Evolutionary conservation across 2,113 vertebrate genomes (phyloP).

Genomic region (Enhydra lutris): DNA sequence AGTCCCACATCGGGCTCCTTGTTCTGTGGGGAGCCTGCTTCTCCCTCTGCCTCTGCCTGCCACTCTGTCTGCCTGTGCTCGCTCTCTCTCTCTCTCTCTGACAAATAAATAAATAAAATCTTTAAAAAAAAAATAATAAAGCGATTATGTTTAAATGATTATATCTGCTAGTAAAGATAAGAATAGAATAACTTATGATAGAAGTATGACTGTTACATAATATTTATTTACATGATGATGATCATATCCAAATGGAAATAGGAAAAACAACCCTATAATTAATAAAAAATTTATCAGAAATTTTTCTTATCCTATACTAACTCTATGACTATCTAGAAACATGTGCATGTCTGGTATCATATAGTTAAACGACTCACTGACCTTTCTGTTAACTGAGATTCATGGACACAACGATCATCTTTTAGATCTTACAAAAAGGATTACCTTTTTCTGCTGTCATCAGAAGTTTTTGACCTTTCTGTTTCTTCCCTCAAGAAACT

Average conservation of each 20-base stretch:
- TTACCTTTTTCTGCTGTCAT: conserved; percentile 62
- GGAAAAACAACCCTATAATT: background rate
- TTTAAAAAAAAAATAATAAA: no score
- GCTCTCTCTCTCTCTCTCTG: no score
- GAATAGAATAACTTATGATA: background rate
- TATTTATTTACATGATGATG: background rate
- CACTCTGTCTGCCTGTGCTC: no score
- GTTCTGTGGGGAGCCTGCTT: no score
- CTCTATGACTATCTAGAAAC: conserved; percentile 4
- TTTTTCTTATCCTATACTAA: background rate
- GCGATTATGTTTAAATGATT: no score
- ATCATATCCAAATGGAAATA: background rate
- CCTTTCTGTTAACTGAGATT: conserved; percentile 62
- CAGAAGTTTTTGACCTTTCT: conserved; percentile 69
- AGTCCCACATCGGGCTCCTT: no score
- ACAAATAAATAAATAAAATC: no score
- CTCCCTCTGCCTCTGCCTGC: no score
- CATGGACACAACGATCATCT: background rate
- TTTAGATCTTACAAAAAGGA: conserved; percentile 64
- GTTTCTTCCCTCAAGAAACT: conserved; percentile 49
- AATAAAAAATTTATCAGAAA: background rate
- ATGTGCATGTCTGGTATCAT: background rate
- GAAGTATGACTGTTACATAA: background rate
- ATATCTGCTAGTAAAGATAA: background rate
- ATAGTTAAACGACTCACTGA: conserved; percentile 43